Conservation (phyloP, 2,888 invertebrate species). For the Toxonevra muliebris region DNA sequence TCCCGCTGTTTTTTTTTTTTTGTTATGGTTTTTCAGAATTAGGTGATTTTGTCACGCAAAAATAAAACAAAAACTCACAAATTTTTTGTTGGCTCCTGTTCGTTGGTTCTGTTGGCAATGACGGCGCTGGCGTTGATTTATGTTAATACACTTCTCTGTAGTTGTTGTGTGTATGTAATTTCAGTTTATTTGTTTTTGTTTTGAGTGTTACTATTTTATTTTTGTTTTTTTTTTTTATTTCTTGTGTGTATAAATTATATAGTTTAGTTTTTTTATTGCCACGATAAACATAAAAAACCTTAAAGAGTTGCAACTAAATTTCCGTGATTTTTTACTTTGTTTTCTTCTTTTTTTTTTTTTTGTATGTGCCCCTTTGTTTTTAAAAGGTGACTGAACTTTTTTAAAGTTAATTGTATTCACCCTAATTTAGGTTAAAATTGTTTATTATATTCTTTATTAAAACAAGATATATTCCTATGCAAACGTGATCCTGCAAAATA, state of each 20-base stretch:
- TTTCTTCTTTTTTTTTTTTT: too few species aligned
- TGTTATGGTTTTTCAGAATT: slow-evolving; percentile 18
- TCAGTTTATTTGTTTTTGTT: neutral
- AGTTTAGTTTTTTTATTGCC: neutral
- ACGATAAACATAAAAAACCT: neutral
- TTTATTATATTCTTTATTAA: too few species aligned
- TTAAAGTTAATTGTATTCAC: too few species aligned
- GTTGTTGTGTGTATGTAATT: too few species aligned
- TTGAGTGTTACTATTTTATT: slow-evolving; percentile 17
- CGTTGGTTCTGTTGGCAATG: neutral
- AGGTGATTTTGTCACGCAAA: slow-evolving; percentile 42
- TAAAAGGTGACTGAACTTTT: too few species aligned
- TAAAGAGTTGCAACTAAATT: slow-evolving; percentile 6
- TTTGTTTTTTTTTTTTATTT: slow-evolving; percentile 17
- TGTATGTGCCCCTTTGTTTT: too few species aligned
- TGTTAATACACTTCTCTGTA: slow-evolving; percentile 23
- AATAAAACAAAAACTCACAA: neutral
- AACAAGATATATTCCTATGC: too few species aligned
- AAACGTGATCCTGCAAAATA: too few species aligned
- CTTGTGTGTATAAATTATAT: neutral
- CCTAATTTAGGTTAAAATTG: too few species aligned
- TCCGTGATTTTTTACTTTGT: too few species aligned
- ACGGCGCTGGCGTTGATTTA: slow-evolving; percentile 18
- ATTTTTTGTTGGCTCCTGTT: neutral
- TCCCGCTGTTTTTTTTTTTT: neutral